Conservation (phyloP, 2,113 vertebrate species). For the Sminthopsis crassicaudata region DNA sequence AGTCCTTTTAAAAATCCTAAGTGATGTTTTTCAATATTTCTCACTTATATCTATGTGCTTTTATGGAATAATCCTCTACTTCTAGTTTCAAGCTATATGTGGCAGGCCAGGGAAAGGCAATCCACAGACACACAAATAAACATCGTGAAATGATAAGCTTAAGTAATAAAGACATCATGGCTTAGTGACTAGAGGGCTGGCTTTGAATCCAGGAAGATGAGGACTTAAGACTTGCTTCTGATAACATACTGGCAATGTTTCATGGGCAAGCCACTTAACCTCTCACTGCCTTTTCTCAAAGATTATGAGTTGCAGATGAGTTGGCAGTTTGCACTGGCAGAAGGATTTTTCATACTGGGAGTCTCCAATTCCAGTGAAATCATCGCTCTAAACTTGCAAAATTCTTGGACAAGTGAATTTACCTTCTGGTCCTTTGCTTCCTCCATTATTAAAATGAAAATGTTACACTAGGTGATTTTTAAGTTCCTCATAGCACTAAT, state of each 20-base stretch:
- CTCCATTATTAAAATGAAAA: not conserved
- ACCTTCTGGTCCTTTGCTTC: not conserved
- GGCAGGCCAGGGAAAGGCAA: not conserved
- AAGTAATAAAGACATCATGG: not conserved
- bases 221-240: not conserved
- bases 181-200: not conserved
- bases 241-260: not conserved
- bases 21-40: not conserved
- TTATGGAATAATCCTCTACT: not conserved
- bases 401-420: not conserved
- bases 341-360: not conserved
- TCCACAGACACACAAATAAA: not conserved
- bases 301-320: not conserved
- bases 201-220: not conserved
- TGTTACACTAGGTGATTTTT: not conserved
- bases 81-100: not conserved
- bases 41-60: not conserved
- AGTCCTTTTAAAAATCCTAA: not conserved
- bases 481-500: not conserved
- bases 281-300: not conserved
- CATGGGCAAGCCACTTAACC: not conserved
- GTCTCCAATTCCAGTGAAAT: not conserved
- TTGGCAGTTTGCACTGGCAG: not conserved
- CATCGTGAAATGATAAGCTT: not conserved
- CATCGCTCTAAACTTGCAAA: not conserved